These are phyloP conservation scores for Andrena fulva DNA, from an alignment of 2,888 invertebrate genomes.

Conservation along the genomic window DNA sequence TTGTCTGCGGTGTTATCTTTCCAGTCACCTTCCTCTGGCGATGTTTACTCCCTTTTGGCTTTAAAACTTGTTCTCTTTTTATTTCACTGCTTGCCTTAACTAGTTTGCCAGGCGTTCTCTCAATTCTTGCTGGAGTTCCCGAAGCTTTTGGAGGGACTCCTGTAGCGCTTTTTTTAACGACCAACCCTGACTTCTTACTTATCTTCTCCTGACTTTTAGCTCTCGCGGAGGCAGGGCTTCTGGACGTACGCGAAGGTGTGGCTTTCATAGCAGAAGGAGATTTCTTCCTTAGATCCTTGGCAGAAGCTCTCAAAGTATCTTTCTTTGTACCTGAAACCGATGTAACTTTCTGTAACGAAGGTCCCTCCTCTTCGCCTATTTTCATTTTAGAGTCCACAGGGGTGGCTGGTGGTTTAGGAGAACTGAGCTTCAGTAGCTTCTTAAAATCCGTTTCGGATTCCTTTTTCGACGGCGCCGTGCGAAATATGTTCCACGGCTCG, in stretches of 20 bases:
- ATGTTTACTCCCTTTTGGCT: background rate
- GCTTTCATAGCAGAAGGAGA: background rate
- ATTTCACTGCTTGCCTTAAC: background rate
- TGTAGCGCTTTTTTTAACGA: background rate
- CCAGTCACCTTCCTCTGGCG: background rate
- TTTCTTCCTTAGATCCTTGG: background rate
- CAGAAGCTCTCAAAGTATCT: background rate
- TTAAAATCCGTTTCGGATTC: conserved; percentile 64
- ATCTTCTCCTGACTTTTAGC: background rate
- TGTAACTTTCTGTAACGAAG: background rate
- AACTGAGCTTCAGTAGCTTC: conserved; percentile 58
- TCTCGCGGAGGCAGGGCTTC: background rate
- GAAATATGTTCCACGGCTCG: conserved; percentile 64
- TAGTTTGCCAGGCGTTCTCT: background rate
- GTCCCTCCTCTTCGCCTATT: conserved; percentile 1
- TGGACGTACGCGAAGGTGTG: background rate
- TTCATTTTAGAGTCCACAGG: conserved; percentile 11
- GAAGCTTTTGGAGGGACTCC: background rate
- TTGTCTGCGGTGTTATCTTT: too few relatives aligned
- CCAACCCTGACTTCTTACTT: background rate
- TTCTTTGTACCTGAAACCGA: background rate
- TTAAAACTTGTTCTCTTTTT: background rate
- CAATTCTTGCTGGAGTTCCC: too few relatives aligned
- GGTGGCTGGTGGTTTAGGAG: conserved; percentile 23
- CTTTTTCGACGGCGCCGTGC: conserved; percentile 62